These are phyloP conservation scores for Aricia agestis DNA, from an alignment of 1,140 invertebrate genomes.

Conservation along the genomic window DNA sequence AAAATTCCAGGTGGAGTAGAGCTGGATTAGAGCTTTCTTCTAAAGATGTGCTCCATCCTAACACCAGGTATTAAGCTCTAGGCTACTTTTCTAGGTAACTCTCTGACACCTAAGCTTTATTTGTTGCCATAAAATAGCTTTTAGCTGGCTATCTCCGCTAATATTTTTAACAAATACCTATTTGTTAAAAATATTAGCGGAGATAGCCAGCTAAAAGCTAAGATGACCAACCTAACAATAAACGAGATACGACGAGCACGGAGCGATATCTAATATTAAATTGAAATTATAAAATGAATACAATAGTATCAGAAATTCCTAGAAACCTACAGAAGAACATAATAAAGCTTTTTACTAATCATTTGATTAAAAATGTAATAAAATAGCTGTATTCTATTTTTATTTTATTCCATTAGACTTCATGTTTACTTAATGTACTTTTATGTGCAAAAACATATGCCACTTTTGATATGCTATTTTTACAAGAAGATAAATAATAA, in stretches of 20 bases:
- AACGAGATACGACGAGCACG: too few species aligned
- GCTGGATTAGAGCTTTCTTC: background rate
- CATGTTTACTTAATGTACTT: background rate
- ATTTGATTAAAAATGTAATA: background rate
- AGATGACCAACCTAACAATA: too few species aligned
- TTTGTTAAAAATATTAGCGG: background rate
- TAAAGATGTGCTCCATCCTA: background rate
- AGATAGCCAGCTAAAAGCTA: background rate
- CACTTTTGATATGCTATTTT: too few species aligned
- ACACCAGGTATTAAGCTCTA: background rate
- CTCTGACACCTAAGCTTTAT: background rate
- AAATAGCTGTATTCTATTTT: background rate
- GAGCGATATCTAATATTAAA: background rate
- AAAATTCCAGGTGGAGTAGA: too few species aligned
- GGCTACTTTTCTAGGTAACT: background rate
- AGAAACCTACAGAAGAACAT: background rate
- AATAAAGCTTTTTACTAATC: background rate
- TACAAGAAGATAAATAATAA: too few species aligned
- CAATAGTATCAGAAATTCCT: background rate
- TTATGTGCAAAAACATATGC: background rate
- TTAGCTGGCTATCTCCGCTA: background rate
- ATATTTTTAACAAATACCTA: background rate
- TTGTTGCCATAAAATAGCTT: background rate
- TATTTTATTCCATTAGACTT: background rate
- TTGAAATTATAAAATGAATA: background rate